Base-by-base conservation (phyloP, 2,888 invertebrate genomes). In the Agrotis exclamationis region DNA sequence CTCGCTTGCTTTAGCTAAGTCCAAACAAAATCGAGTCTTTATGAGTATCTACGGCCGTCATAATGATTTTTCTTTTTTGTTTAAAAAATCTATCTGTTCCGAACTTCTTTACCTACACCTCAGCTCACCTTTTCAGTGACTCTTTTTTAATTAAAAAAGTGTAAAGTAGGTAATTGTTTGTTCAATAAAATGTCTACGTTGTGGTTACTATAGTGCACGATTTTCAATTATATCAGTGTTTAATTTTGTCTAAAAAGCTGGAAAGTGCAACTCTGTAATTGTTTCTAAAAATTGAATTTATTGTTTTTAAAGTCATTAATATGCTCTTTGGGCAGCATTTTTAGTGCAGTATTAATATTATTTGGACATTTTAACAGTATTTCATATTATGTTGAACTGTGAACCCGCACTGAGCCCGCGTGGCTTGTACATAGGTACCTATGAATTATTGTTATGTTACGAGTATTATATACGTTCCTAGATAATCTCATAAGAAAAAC, bases 191-290 rank as follows among this genome's bases (percentile, higher is more conserved):
- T 45, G 28, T 50, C 33, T 53, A 33, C 44, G 5, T 33, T 57
- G 53, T 44, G 14, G 39, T 33, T 53, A 59, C 33, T 58, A n/a
- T 28, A 28, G 16, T 2, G n/a, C 57, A 63, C 33, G 58, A 50
- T 57, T 63, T 74, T 63, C 79, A 76, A 76, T 76, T 79, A 79
- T 47, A 45, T 0, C 44, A 76, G 39, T 66, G 58, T 58, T 56
- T 79, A 24, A n/a, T 56, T 72, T 63, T 1, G 18, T 76, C 2
- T 58, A 13, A 73, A 76, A 66, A 59, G 58, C 44, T 47, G 18
- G 33, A 65, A 62, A 79, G 11, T 62, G 72, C 74, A 78, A 53
- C 39, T 44, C 33, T 48, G 79, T 57, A 53, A 6, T 62, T 48
- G 16, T 79, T 65, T 72, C 47, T 56, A 47, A 47, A 53, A 16